Conservation (phyloP, 2,113 vertebrate genomes). For the Sebastes schlegelii region DNA sequence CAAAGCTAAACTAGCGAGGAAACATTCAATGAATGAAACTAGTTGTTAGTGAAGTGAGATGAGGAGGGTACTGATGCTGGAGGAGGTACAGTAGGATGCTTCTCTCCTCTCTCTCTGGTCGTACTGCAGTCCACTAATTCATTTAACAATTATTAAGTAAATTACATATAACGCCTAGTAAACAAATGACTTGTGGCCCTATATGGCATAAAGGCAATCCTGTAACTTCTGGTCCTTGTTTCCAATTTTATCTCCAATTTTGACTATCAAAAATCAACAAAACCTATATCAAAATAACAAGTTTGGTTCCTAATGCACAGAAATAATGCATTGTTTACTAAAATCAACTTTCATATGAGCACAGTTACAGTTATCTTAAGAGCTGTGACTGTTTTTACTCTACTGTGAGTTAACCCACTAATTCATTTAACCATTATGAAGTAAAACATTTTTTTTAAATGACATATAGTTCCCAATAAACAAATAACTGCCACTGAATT, state of each 20-base stretch:
- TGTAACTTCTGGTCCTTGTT: not conserved
- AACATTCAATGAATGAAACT: constrained; percentile 18
- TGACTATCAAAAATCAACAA: too few relatives aligned
- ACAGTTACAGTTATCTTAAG: not conserved
- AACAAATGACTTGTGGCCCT: too few relatives aligned
- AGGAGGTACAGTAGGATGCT: not conserved
- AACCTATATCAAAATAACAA: not conserved
- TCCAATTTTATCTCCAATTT: constrained; percentile 29
- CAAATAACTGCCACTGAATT: not conserved
- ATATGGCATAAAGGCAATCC: not conserved
- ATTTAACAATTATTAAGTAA: too few relatives aligned
- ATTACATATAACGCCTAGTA: too few relatives aligned
- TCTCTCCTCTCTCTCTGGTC: too few relatives aligned
- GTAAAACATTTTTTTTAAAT: not conserved
- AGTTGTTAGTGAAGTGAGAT: constrained; percentile 27
- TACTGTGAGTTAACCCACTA: not conserved
- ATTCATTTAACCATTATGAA: not conserved
- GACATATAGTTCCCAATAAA: not conserved
- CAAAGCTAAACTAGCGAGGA: not conserved
- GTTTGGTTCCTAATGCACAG: not conserved
- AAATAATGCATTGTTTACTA: not conserved
- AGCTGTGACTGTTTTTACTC: not conserved
- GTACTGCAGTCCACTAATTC: too few relatives aligned
- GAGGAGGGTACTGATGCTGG: constrained; percentile 64
- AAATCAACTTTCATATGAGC: not conserved